Evolutionary conservation across 2,797 vertebrate genomes (phyloP).

Genomic region (Somateria mollissima): DNA sequence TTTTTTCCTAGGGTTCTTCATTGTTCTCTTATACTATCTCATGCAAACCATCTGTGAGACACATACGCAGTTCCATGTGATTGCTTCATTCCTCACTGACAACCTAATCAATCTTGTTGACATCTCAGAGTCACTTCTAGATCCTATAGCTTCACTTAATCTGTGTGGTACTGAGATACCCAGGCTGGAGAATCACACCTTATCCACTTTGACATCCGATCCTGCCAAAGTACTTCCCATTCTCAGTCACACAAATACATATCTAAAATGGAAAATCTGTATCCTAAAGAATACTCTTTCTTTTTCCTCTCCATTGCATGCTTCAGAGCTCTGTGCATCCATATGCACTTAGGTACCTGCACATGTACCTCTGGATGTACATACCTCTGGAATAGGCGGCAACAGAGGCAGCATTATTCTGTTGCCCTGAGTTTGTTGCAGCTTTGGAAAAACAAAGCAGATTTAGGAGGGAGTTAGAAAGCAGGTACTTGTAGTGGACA

Average conservation of each 20-base stretch:
- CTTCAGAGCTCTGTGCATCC: neutral
- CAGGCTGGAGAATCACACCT: neutral
- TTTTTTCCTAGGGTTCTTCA: neutral
- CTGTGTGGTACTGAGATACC: neutral
- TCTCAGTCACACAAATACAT: neutral
- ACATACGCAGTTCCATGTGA: fast-evolving
- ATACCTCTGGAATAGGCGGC: neutral
- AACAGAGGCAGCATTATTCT: neutral
- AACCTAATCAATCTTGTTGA: neutral
- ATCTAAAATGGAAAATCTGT: neutral
- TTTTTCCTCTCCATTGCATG: neutral
- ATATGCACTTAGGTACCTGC: neutral
- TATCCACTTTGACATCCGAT: neutral
- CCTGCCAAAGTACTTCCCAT: neutral
- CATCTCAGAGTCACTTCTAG: neutral
- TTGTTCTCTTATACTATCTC: neutral
- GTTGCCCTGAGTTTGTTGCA: neutral
- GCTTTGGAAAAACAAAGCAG: neutral
- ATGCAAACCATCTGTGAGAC: neutral
- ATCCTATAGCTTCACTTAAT: neutral
- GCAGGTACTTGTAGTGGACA: neutral
- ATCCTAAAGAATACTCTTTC: neutral
- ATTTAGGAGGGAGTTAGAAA: neutral
- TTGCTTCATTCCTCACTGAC: neutral
- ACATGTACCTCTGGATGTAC: fast-evolving